phyloP scores from a whole-genome alignment of 1,140 invertebrate species.

The Octopus bimaculoides region DNA sequence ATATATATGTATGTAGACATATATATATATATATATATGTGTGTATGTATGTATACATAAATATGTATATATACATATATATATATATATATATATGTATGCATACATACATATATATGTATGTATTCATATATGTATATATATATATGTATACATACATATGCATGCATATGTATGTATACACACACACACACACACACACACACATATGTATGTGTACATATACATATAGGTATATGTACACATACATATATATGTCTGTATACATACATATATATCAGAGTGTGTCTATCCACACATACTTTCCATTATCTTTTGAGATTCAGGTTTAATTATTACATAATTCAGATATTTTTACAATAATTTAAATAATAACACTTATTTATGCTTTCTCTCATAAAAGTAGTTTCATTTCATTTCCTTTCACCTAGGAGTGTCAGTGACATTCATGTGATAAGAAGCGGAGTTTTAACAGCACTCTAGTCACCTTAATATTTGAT shows the following conservation, averaged over 20 bases:
- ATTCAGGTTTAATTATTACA: no score
- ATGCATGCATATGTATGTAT: neutral
- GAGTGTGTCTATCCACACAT: no score
- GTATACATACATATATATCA: neutral
- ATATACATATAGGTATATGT: neutral
- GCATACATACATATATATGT: neutral
- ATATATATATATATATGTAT: neutral
- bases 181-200: neutral
- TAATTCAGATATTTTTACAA: no score
- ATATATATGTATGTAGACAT: neutral
- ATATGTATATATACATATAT: neutral
- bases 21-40: neutral
- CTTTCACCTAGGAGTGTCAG: no score
- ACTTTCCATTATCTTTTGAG: no score
- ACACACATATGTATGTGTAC: neutral
- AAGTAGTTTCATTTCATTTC: no score
- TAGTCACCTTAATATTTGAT: no score
- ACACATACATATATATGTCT: neutral
- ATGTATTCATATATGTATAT: neutral
- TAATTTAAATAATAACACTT: no score
- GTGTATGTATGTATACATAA: neutral
- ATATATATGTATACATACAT: neutral
- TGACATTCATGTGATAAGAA: no score
- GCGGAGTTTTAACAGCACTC: no score
- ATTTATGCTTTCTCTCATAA: no score